Percentiles rank a stretch among this genome's conserved stretches.
Evolutionary conservation across 2,113 vertebrate species (phyloP).

Genomic region (Anhinga anhinga): DNA sequence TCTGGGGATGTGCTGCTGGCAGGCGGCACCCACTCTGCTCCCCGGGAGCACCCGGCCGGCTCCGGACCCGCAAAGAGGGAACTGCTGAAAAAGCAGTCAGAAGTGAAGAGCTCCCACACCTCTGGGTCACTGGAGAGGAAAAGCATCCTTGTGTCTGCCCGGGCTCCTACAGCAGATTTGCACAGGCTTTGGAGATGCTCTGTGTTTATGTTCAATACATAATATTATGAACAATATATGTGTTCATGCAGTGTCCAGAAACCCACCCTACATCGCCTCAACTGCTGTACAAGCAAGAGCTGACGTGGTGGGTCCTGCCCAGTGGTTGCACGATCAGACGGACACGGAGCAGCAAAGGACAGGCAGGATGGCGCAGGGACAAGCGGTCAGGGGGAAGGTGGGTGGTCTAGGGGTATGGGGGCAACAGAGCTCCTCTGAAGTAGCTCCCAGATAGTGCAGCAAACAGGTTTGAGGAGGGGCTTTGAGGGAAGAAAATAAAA

Average conservation of each 20-base stretch:
- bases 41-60: background rate
- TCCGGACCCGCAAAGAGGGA: rapidly evolving
- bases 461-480: background rate
- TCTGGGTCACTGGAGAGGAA: background rate
- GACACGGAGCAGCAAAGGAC: background rate
- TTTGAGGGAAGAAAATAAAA: background rate
- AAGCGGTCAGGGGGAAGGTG: background rate
- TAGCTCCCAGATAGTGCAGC: background rate
- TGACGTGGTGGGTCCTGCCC: background rate
- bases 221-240: too few relatives aligned
- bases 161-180: background rate
- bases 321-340: background rate
- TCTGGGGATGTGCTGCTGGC: rapidly evolving
- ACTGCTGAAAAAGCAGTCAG: background rate
- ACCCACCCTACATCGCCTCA: background rate
- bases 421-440: background rate
- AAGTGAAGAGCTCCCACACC: background rate
- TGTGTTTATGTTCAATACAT: background rate
- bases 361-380: rapidly evolving
- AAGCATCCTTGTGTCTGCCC: background rate
- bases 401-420: background rate
- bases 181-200: background rate
- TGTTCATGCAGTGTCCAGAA: background rate
- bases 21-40: background rate
- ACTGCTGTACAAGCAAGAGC: background rate